These are phyloP conservation scores for Chlorodrepanis virens DNA, from an alignment of 2,113 vertebrate genomes.

Conservation along the genomic window DNA sequence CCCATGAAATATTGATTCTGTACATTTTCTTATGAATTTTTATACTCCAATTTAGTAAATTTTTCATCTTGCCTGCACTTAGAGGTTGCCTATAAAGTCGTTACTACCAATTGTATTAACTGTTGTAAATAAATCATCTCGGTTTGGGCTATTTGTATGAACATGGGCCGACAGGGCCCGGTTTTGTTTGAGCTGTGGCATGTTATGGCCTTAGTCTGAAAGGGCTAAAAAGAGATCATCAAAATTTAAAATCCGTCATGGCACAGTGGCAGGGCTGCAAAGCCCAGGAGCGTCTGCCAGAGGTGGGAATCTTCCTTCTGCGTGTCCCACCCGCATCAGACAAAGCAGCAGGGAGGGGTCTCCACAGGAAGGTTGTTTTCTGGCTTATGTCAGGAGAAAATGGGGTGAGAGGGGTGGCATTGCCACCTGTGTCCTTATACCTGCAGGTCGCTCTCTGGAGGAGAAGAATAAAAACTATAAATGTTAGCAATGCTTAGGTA, in stretches of 20 bases:
- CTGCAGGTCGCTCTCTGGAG: rapidly evolving
- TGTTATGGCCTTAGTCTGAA: conserved; percentile 8
- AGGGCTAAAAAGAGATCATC: conserved; percentile 60
- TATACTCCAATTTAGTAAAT: conserved; percentile 96
- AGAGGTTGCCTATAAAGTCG: conserved; percentile 86
- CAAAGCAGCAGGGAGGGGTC: not conserved
- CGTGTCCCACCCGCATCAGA: not conserved
- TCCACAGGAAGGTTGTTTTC: not conserved
- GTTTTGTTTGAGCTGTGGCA: conserved; percentile 50
- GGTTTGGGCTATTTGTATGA: conserved; percentile 70
- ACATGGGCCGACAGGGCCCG: conserved; percentile 54
- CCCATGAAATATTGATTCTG: conserved; percentile 99
- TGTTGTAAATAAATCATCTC: conserved; percentile 82
- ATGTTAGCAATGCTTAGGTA: not conserved
- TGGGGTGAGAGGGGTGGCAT: no score
- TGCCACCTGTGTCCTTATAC: not conserved
- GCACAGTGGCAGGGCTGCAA: not conserved
- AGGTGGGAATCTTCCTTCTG: not conserved
- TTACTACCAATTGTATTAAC: conserved; percentile 83
- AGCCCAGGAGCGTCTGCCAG: not conserved
- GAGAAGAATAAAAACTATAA: not conserved
- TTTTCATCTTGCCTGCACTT: conserved; percentile 91
- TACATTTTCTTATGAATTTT: conserved; percentile 99
- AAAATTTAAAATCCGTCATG: conserved; percentile 46
- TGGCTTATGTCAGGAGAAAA: not conserved